These are phyloP conservation scores for Anableps anableps DNA, from an alignment of 2,797 vertebrate species.

Conservation along the genomic window DNA sequence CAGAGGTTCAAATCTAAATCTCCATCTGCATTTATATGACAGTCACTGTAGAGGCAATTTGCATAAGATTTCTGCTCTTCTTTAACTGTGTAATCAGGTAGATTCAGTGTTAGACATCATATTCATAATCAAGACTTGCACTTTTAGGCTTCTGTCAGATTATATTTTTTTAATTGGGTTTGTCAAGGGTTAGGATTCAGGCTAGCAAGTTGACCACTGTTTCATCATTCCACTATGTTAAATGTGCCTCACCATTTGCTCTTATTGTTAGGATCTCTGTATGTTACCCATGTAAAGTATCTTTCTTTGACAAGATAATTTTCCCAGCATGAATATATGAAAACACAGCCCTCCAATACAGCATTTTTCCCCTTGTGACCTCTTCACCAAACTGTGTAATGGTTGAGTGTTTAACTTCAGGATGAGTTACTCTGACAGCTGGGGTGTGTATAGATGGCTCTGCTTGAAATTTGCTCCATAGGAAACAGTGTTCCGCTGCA, in stretches of 20 bases:
- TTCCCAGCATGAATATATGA: background rate
- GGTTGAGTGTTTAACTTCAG: conserved; percentile 38
- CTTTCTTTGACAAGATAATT: conserved; percentile 11
- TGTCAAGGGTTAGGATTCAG: background rate
- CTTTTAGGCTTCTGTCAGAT: background rate
- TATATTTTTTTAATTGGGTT: background rate
- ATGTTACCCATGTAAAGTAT: conserved; percentile 3
- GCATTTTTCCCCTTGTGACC: conserved; percentile 18
- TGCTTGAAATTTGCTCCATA: conserved; percentile 51
- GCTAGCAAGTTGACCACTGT: background rate
- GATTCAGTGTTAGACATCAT: conserved; percentile 48
- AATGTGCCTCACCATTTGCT: background rate
- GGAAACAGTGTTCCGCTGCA: conserved; percentile 66
- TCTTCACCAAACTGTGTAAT: conserved; percentile 27
- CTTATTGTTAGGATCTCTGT: background rate
- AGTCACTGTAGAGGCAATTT: conserved; percentile 34
- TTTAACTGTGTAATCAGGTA: conserved; percentile 31
- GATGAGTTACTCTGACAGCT: conserved; percentile 60
- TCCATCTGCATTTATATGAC: conserved; percentile 48
- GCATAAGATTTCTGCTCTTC: conserved; percentile 28
- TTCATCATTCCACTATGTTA: background rate
- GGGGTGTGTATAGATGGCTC: conserved; percentile 45
- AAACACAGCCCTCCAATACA: conserved; percentile 12
- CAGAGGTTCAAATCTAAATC: conserved; percentile 60
- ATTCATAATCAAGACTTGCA: conserved; percentile 24